These are phyloP conservation scores for Agonopterix arenella DNA, from an alignment of 2,888 invertebrate genomes.

Conservation along the genomic window DNA sequence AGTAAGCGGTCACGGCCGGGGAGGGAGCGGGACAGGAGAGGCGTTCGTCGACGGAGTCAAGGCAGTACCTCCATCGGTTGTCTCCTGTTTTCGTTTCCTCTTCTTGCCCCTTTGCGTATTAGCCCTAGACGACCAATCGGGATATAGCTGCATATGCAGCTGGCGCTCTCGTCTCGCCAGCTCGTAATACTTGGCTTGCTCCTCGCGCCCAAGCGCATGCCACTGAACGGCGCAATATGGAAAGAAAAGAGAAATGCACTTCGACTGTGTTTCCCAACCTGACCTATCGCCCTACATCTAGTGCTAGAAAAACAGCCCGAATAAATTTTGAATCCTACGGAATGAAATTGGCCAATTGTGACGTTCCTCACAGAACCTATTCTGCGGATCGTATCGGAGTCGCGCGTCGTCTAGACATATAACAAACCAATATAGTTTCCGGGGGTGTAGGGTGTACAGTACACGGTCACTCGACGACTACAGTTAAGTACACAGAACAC, in stretches of 20 bases:
- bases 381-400: conserved; percentile 65
- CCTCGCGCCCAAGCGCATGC: conserved; percentile 99
- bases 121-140: conserved; percentile 99
- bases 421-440: conserved; percentile 77
- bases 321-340: conserved; percentile 66
- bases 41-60: conserved; percentile 55
- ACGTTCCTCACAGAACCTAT: conserved; percentile 76
- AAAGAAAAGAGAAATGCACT: conserved; percentile 74
- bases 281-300: conserved; percentile 35
- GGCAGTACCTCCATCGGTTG: conserved; percentile 96
- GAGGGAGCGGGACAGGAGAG: conserved; percentile 15
- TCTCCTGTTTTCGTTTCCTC: conserved; percentile 99
- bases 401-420: conserved; percentile 70
- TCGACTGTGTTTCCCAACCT: conserved; percentile 44
- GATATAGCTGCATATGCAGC: conserved; percentile 99
- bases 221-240: conserved; percentile 85
- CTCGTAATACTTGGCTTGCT: conserved; percentile 99
- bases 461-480: conserved; percentile 73
- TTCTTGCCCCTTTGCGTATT: conserved; percentile 99
- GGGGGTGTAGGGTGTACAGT: conserved; percentile 59
- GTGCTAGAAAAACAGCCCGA: conserved; percentile 83
- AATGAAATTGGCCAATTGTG: conserved; percentile 74
- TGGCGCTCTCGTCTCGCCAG: conserved; percentile 98
- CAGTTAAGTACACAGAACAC: conserved; percentile 72
- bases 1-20: not conserved